phyloP scores from a whole-genome alignment of 2,888 invertebrate species.

The Eutolmus rufibarbis region DNA sequence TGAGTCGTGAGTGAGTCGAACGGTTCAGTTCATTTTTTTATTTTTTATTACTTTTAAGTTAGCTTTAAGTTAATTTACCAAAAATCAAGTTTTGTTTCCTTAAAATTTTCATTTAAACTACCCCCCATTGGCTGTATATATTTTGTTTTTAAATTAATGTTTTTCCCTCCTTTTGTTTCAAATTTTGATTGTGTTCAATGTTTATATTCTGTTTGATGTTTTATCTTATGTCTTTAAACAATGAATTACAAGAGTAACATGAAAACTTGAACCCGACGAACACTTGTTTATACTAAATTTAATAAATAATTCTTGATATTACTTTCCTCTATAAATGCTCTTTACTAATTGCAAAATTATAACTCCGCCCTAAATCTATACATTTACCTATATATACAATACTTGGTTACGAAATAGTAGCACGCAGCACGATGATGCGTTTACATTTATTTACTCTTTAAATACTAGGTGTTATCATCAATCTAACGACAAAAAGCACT shows the following conservation, averaged over 20 bases:
- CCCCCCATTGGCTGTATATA: conserved; percentile 26
- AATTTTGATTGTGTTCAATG: neutral
- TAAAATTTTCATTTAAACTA: conserved; percentile 47
- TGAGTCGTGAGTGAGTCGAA: conserved; percentile 66
- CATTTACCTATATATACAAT: conserved; percentile 6
- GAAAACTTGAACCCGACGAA: conserved; percentile 63
- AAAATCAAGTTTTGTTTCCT: conserved; percentile 46
- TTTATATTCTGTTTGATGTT: conserved; percentile 21
- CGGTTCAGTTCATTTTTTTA: conserved; percentile 64
- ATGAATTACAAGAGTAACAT: conserved; percentile 31
- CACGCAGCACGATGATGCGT: conserved; percentile 48
- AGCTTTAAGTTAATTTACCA: neutral
- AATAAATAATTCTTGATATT: conserved; percentile 50
- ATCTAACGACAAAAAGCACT: neutral
- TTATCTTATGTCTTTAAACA: conserved; percentile 45
- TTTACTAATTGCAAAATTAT: neutral
- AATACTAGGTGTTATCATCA: conserved; percentile 11
- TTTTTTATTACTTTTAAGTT: conserved; percentile 43
- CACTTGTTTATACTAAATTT: conserved; percentile 54
- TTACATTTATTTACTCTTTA: conserved; percentile 28
- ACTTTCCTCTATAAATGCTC: conserved; percentile 6
- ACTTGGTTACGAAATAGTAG: conserved; percentile 33
- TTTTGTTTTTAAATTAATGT: conserved; percentile 47
- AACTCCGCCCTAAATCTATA: neutral
- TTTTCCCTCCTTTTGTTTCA: conserved; percentile 34